Evolutionary conservation across 1,140 invertebrate species (phyloP).

Genomic region (Drosophila ficusphila): DNA sequence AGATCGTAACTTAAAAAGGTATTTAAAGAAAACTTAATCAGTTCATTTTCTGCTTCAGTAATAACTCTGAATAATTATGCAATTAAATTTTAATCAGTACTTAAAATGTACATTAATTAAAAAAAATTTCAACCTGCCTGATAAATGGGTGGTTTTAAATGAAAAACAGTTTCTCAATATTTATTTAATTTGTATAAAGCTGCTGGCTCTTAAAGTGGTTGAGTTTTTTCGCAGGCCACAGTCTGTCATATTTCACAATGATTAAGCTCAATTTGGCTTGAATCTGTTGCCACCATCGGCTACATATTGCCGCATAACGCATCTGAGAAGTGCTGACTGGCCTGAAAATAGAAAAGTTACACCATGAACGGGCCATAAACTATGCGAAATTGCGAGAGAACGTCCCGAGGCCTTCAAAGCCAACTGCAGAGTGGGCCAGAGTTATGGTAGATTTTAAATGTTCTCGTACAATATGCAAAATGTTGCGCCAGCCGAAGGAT

Average conservation of each 20-base stretch:
- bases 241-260: not conserved
- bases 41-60: too few species aligned
- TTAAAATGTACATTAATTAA: too few species aligned
- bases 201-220: too few species aligned
- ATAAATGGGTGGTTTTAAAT: too few species aligned
- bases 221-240: too few species aligned
- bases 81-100: too few species aligned
- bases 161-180: too few species aligned
- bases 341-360: conserved; percentile 22
- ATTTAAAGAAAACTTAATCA: too few species aligned
- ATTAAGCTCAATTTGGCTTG: conserved; percentile 22
- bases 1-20: too few species aligned
- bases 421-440: conserved; percentile 6
- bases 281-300: conserved; percentile 41
- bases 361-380: conserved; percentile 39
- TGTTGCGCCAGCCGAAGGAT: not conserved
- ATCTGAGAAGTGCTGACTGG: conserved; percentile 25
- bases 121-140: too few species aligned
- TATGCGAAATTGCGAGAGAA: conserved; percentile 15
- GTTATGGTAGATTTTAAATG: conserved; percentile 49
- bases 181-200: too few species aligned
- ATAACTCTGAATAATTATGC: too few species aligned
- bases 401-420: not conserved
- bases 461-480: conserved; percentile 41
- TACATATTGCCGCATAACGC: conserved; percentile 33